Evolutionary conservation across 2,113 vertebrate species (phyloP).

Genomic region (Esox niger): DNA sequence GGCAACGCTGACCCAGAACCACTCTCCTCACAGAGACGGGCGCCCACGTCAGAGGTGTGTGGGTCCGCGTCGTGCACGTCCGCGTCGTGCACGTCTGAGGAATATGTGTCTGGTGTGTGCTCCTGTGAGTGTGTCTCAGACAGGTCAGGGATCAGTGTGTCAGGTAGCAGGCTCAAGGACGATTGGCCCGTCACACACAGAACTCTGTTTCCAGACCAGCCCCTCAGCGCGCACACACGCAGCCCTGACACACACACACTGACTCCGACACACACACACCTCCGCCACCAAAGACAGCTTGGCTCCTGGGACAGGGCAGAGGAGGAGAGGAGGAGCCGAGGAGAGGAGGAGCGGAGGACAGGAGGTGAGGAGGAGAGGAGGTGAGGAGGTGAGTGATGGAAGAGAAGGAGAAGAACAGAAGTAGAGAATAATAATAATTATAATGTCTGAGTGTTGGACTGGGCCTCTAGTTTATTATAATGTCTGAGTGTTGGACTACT

Average conservation of each 20-base stretch:
- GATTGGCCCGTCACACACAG: constrained; percentile 72
- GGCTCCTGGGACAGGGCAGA: constrained; percentile 62
- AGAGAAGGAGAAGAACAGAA: too few species aligned
- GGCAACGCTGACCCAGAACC: neutral
- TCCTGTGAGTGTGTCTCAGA: neutral
- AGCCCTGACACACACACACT: constrained; percentile 73
- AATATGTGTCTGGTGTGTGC: neutral
- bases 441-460: too few species aligned
- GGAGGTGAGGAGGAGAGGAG: neutral
- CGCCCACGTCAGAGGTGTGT: neutral
- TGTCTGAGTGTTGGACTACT: too few species aligned
- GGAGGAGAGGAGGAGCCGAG: neutral
- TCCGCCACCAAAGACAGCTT: constrained; percentile 71
- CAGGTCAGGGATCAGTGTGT: constrained; percentile 11
- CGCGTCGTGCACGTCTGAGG: neutral
- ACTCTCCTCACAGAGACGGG: too few species aligned
- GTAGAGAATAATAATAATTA: too few species aligned
- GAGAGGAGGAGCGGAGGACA: constrained; percentile 8
- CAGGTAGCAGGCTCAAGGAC: constrained; percentile 53
- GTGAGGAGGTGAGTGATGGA: too few species aligned
- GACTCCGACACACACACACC: constrained; percentile 64
- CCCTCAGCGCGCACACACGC: constrained; percentile 67
- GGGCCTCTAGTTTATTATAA: too few species aligned
- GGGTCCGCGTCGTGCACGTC: too few species aligned
- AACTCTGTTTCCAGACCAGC: constrained; percentile 63